These are phyloP conservation scores for Muricea muricata DNA, from an alignment of 92 coral and sea anemone genomes.

Conservation along the genomic window DNA sequence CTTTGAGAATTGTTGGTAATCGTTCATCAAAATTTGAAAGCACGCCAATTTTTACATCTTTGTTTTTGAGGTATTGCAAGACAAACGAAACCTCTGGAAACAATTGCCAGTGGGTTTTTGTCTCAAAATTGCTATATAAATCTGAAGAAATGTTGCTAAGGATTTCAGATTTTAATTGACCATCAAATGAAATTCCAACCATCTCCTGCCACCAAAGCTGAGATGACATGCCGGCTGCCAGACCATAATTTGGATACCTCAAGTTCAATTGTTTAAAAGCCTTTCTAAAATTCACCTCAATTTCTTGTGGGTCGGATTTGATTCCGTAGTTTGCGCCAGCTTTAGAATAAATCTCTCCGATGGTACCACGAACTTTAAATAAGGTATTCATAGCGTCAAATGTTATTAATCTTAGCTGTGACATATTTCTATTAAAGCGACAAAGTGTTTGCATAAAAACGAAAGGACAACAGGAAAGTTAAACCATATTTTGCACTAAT, in stretches of 20 bases:
- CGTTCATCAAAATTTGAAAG: constrained; percentile 92
- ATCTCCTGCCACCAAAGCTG: constrained; percentile 80
- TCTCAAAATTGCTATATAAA: constrained; percentile 70
- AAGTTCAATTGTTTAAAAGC: constrained; percentile 65
- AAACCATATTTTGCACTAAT: no score
- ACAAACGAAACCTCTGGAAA: constrained; percentile 78
- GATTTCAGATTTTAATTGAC: constrained; percentile 17
- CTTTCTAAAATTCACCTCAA: constrained; percentile 68
- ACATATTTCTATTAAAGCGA: not conserved
- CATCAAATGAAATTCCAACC: constrained; percentile 69
- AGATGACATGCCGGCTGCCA: constrained; percentile 54
- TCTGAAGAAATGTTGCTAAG: constrained; percentile 61
- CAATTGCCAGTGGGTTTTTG: constrained; percentile 70
- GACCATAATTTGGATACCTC: constrained; percentile 82
- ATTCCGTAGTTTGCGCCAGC: constrained; percentile 70
- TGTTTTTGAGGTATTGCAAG: constrained; percentile 60
- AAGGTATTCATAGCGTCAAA: constrained; percentile 87
- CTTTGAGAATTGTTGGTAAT: constrained; percentile 67
- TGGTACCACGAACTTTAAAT: constrained; percentile 79
- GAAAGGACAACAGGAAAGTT: no score
- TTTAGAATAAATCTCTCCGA: constrained; percentile 75
- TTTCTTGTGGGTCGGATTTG: constrained; percentile 39
- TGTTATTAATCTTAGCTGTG: constrained; percentile 76
- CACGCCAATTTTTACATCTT: constrained; percentile 68
- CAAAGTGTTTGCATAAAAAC: not conserved